Evolutionary conservation across 2,888 invertebrate species (phyloP), one percentile per base, ranked within the genome.

Genomic region (Agrotis clavis): DNA sequence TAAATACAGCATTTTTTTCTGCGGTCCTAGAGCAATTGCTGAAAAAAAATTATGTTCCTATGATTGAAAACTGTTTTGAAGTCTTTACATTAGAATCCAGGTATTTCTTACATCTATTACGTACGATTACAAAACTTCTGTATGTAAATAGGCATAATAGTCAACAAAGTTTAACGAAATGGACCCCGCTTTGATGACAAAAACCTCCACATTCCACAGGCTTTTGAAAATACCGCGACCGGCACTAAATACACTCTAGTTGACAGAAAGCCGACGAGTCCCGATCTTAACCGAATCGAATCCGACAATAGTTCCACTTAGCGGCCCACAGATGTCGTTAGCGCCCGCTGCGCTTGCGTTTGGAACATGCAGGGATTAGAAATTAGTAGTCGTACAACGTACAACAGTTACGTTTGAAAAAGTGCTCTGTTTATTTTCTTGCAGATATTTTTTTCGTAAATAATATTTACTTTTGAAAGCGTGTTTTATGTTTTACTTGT

Each of bases 251-350:
- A 89, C 87, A 83, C 84, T 86, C 91, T 90, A 90, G 91, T 93
- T 92, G 93, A 94, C 92, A 93, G 91, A 92, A 89, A 83, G 92
- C 93, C 94, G 94, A 91, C 93, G 84, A 84, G 80, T 81, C 81
- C 88, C 90, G 90, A 91, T 85, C 86, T 86, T 84, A 86, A 89
- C 93, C 94, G 95, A 90, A 89, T 88, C 96, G 90, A 96, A 96
- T 96, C 87, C 79, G 71, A 95, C 94, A 95, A 96, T 92, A 91
- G 92, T 95, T 93, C 94, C 90, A 95, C 92, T 96, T 95, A 95
- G 93, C 89, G 90, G 87, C 91, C 87, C 89, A 93, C 90, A 96
- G 95, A 96, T 95, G 95, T 95, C 95, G 95, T 95, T 96, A 95
- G 92, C 91, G 89, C 95, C 94, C 90, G 95, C 95, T 95, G 95